Conservation (phyloP, 1,140 invertebrate genomes). For the Oryctes rhinoceros region DNA sequence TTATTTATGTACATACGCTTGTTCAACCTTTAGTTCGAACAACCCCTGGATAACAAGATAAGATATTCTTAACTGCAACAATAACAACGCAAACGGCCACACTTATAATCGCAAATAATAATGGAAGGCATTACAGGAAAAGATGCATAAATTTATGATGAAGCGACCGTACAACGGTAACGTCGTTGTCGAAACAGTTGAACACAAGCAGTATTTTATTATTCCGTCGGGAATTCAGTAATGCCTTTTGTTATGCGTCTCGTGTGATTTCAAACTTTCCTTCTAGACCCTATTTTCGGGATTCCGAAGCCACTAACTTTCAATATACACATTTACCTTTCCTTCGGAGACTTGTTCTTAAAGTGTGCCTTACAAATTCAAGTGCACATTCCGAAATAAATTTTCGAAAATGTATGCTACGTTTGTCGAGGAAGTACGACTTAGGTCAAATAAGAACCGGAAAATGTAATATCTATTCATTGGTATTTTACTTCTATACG, state of each 20-base stretch:
- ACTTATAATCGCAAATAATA: too few species aligned
- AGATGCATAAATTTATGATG: conserved; percentile 25
- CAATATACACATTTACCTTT: conserved; percentile 37
- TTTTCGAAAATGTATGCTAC: not conserved
- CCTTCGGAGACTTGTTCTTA: conserved; percentile 33
- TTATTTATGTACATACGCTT: too few species aligned
- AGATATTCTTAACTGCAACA: too few species aligned
- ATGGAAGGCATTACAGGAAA: conserved; percentile 19
- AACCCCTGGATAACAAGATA: too few species aligned
- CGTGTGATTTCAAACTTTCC: conserved; percentile 34
- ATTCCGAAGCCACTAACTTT: conserved; percentile 35
- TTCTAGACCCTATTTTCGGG: conserved; percentile 29
- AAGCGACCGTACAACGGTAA: conserved; percentile 13
- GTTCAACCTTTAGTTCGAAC: too few species aligned
- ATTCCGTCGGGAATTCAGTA: conserved; percentile 28
- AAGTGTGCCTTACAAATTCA: conserved; percentile 35
- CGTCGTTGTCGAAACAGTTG: conserved; percentile 15
- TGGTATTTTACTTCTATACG: not conserved
- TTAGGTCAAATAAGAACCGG: not conserved
- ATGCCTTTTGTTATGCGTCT: conserved; percentile 34
- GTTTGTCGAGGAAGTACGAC: not conserved
- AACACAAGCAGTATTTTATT: conserved; percentile 35
- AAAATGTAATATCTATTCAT: not conserved
- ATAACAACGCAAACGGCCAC: too few species aligned
- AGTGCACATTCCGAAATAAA: not conserved